Evolutionary conservation across 2,797 vertebrate species (phyloP), one percentile per base, ranked within the genome.

Genomic region (Gouania willdenowi): DNA sequence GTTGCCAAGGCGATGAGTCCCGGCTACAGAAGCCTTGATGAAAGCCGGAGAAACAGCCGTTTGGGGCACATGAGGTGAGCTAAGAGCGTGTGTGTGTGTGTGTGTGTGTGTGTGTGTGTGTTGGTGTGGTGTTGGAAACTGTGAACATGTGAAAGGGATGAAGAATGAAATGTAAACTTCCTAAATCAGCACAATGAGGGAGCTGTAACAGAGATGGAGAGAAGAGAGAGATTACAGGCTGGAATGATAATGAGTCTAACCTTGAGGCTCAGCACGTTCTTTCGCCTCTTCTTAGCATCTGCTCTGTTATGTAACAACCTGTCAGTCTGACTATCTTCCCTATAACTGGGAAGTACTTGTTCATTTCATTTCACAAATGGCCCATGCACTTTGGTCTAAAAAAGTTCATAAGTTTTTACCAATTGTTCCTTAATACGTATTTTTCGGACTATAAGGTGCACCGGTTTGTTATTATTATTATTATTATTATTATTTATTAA

Each of bases 1-100:
- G 73, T 71, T 83, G 61, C 55, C 86, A 83, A 53, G 87, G 85
- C 66, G 85, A 88, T 24, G 84, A 87, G 50, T 71, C 77, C 10
- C 45, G 76, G 24, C 43, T 82, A 33, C 80, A 85, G 67, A 86
- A 84, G 47, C 28, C 45, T 84, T 68, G 81, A 87, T 46, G 80
- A 86, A 58, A 86, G 78, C 56, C 72, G 76, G 50, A 73, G 75
- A 56, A 82, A 75, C 53, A 83, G 83, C 49, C 79, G 81, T 45
- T 66, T 77, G 77, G 57, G 47, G 59, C 46, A 8, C 57, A 57
- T 23, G 84, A 86, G 84, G 87, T 88, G 57, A 71, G 75, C 48
- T 51, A 74, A 87, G 19, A 50, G 59, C 54, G 49, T 5, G 8
- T 31, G 35, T 59, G 42, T 49, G 41, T n/a, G 35, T 38, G 26